These are phyloP conservation scores for Lutraria rhynchaena DNA, from an alignment of 1,140 invertebrate species.

Conservation along the genomic window DNA sequence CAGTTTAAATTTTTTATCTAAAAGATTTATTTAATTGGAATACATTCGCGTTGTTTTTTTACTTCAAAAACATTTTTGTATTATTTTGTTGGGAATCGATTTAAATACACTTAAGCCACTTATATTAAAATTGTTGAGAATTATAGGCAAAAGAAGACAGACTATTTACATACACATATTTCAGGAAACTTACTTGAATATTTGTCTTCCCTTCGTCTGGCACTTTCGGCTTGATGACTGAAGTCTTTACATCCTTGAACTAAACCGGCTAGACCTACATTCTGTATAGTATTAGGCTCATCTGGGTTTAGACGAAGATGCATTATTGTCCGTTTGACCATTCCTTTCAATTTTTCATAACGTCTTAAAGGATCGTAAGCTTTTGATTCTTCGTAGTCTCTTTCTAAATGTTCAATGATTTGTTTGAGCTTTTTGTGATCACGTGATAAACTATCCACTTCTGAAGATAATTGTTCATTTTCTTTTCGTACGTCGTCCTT, in stretches of 20 bases:
- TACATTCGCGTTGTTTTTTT: too few relatives aligned
- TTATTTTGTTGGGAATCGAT: too few relatives aligned
- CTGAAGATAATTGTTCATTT: slow-evolving; percentile 70
- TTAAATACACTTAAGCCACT: too few relatives aligned
- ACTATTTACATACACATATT: too few relatives aligned
- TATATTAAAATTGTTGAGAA: too few relatives aligned
- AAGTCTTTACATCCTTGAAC: slow-evolving; percentile 67
- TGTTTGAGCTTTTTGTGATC: slow-evolving; percentile 74
- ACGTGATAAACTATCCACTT: slow-evolving; percentile 67
- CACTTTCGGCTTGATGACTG: slow-evolving; percentile 64
- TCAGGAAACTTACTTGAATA: slow-evolving; percentile 66
- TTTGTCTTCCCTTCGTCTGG: slow-evolving; percentile 66
- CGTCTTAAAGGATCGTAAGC: slow-evolving; percentile 77
- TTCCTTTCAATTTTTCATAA: slow-evolving; percentile 75
- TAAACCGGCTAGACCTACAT: slow-evolving; percentile 59
- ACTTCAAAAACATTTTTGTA: too few relatives aligned
- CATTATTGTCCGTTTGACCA: slow-evolving; percentile 77
- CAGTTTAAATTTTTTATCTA: too few relatives aligned
- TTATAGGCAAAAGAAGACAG: too few relatives aligned
- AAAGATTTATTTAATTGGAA: too few relatives aligned
- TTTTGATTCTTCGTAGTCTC: slow-evolving; percentile 78
- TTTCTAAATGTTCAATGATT: slow-evolving; percentile 73
- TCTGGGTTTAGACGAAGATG: slow-evolving; percentile 75
- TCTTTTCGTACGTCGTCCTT: slow-evolving; percentile 69
- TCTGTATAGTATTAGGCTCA: slow-evolving; percentile 58